Percentiles rank a stretch among this genome's conserved stretches.
Conservation (phyloP, 2,113 vertebrate genomes). For the Solenodon paradoxus region DNA sequence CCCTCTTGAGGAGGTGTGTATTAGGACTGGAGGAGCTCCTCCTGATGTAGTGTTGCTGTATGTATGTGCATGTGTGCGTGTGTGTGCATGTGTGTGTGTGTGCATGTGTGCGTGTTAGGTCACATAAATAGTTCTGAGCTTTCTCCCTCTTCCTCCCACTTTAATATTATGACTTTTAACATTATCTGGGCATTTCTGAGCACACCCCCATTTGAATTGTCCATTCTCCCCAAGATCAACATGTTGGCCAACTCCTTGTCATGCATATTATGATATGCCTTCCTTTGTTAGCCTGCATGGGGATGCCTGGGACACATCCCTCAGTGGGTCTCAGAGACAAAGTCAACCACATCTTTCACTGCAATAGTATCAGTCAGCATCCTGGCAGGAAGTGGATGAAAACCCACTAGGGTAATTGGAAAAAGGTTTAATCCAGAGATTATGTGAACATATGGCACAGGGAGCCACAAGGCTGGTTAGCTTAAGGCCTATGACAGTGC, state of each 20-base stretch:
- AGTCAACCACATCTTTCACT: background rate
- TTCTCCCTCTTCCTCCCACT: background rate
- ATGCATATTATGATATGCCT: accelerated
- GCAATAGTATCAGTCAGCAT: accelerated
- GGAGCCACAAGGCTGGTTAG: no score
- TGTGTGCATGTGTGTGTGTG: background rate
- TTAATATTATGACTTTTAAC: background rate
- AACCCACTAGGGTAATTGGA: background rate
- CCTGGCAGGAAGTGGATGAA: background rate
- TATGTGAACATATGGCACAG: background rate
- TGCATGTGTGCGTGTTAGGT: background rate
- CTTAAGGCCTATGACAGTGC: no score
- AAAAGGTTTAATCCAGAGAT: background rate
- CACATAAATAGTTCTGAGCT: background rate
- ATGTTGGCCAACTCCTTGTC: no score
- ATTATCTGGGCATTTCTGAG: background rate
- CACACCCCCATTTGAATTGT: background rate
- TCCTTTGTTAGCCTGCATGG: background rate
- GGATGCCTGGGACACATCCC: background rate
- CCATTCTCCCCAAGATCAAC: background rate
- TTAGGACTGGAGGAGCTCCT: background rate
- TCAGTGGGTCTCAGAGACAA: background rate
- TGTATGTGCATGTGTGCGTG: background rate
- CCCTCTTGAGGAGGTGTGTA: background rate
- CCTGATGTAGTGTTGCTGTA: background rate